These are phyloP conservation scores for Lepus americanus DNA, from an alignment of 2,113 vertebrate species.

Conservation along the genomic window DNA sequence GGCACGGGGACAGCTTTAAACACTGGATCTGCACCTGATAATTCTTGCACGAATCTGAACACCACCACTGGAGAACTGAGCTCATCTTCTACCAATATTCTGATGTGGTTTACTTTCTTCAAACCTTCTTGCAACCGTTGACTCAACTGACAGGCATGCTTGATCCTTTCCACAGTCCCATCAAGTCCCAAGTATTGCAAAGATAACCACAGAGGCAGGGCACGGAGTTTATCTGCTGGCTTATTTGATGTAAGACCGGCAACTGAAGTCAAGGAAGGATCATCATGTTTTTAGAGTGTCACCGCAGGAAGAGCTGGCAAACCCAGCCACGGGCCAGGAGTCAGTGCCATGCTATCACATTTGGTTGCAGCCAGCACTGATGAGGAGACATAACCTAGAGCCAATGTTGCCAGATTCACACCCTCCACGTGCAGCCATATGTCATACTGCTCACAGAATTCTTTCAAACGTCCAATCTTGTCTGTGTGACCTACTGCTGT, in stretches of 20 bases:
- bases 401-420: slow-evolving; percentile 96
- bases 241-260: slow-evolving; percentile 96
- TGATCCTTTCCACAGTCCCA: slow-evolving; percentile 95
- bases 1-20: slow-evolving; percentile 70
- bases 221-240: slow-evolving; percentile 94
- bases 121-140: slow-evolving; percentile 93
- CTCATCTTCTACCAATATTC: slow-evolving; percentile 96
- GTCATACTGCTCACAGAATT: slow-evolving; percentile 94
- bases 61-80: slow-evolving; percentile 95
- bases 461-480: slow-evolving; percentile 94
- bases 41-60: slow-evolving; percentile 92
- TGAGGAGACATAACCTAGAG: slow-evolving; percentile 92
- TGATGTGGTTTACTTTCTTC: slow-evolving; percentile 93
- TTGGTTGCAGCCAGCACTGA: slow-evolving; percentile 94
- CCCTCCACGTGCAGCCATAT: slow-evolving; percentile 98
- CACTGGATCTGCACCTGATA: slow-evolving; percentile 86
- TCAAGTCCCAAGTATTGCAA: slow-evolving; percentile 96
- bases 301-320: slow-evolving; percentile 95
- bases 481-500: slow-evolving; percentile 96
- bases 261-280: slow-evolving; percentile 95
- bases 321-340: slow-evolving; percentile 95
- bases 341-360: slow-evolving; percentile 97
- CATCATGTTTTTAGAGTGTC: slow-evolving; percentile 96
- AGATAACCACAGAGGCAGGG: slow-evolving; percentile 96
- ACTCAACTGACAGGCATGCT: slow-evolving; percentile 92